Evolutionary conservation across 2,113 vertebrate species (phyloP).

Genomic region (Microtus ochrogaster): DNA sequence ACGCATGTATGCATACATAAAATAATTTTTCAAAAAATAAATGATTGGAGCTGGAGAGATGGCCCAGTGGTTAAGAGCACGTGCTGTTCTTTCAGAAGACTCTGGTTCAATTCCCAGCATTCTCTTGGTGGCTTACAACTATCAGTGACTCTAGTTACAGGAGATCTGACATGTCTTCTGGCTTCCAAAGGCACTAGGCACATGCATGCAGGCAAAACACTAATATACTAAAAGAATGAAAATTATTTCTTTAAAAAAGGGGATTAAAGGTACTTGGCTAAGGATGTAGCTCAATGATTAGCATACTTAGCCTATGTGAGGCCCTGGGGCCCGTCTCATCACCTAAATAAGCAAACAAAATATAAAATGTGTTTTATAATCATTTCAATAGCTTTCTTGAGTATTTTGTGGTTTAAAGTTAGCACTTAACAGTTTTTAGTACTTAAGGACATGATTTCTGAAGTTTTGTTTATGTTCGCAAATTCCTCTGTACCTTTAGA

Average conservation of each 20-base stretch:
- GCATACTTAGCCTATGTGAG: neutral
- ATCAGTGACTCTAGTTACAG: neutral
- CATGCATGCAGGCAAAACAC: neutral
- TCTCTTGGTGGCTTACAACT: neutral
- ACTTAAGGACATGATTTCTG: neutral
- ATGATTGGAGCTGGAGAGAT: neutral
- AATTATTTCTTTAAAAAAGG: neutral
- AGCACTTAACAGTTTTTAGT: neutral
- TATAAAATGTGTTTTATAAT: neutral
- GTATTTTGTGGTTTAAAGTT: constrained; percentile 3
- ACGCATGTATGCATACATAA: neutral
- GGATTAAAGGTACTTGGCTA: neutral
- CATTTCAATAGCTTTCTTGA: constrained; percentile 9
- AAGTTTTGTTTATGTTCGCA: constrained; percentile 22
- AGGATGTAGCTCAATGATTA: neutral
- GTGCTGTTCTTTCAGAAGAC: neutral
- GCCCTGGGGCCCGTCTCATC: too few species aligned
- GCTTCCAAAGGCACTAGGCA: neutral
- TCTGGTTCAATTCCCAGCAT: neutral
- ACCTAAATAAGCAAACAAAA: neutral
- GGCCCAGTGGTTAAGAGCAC: neutral
- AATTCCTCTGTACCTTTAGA: constrained; percentile 10
- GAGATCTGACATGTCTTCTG: neutral
- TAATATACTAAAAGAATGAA: neutral
- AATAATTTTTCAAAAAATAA: neutral